A percentile compares a stretch with the other conserved stretches of the same genome.
Conservation (phyloP, 2,113 vertebrate species). For the Boleophthalmus pectinirostris region DNA sequence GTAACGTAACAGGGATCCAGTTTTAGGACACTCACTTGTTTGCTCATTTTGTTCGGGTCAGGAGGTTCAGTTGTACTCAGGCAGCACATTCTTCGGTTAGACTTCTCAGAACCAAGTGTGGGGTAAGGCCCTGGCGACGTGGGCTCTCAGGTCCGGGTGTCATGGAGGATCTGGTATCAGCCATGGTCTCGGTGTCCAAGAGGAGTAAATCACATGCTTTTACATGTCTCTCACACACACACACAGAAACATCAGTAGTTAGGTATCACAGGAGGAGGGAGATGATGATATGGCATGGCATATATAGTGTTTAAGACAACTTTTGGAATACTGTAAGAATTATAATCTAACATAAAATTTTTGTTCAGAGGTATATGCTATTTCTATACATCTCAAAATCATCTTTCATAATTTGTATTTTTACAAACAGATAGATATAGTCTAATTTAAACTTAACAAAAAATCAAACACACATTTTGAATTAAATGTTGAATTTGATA, state of each 20-base stretch:
- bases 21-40: slow-evolving; percentile 8
- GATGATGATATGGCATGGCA: not conserved
- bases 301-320: too few relatives aligned
- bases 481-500: too few relatives aligned
- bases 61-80: slow-evolving; percentile 6
- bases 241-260: not conserved
- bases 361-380: too few relatives aligned
- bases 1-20: not conserved
- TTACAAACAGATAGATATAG: too few relatives aligned
- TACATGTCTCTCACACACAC: slow-evolving; percentile 13
- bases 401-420: too few relatives aligned
- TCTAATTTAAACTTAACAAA: too few relatives aligned
- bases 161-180: slow-evolving; percentile 54
- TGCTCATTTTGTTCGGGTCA: slow-evolving; percentile 1
- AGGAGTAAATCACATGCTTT: slow-evolving; percentile 49
- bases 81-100: slow-evolving; percentile 28
- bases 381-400: too few relatives aligned
- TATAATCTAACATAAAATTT: too few relatives aligned
- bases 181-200: slow-evolving; percentile 48
- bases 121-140: slow-evolving; percentile 39
- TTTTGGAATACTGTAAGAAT: too few relatives aligned
- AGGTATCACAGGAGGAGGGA: not conserved
- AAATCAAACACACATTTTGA: too few relatives aligned
- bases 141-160: slow-evolving; percentile 17
- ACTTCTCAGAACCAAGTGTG: slow-evolving; percentile 36